These are phyloP conservation scores for Dioctria rufipes DNA, from an alignment of 2,888 invertebrate species.

Conservation along the genomic window DNA sequence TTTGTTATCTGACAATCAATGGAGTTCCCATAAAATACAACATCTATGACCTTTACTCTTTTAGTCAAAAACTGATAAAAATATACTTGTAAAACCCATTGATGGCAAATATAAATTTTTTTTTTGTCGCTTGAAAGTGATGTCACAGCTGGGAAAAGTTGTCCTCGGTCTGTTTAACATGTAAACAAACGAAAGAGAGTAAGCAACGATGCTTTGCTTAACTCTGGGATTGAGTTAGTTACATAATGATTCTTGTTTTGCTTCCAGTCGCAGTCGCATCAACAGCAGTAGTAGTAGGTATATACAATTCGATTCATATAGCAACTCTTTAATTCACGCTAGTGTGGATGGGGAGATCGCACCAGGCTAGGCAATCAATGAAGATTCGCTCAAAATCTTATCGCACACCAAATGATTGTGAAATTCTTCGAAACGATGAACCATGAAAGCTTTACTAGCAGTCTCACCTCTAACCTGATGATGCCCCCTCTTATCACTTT, in stretches of 20 bases:
- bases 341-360: too few relatives aligned
- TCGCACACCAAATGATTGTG: background rate
- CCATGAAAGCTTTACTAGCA: background rate
- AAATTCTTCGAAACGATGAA: background rate
- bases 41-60: background rate
- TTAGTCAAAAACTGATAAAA: too few relatives aligned
- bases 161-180: conserved; percentile 46
- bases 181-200: background rate
- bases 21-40: background rate
- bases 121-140: conserved; percentile 5
- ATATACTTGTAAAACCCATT: background rate
- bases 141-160: conserved; percentile 44
- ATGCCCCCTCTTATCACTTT: background rate
- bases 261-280: too few relatives aligned
- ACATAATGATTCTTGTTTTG: too few relatives aligned
- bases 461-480: conserved; percentile 27
- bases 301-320: too few relatives aligned
- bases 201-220: background rate
- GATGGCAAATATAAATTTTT: background rate
- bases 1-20: too few relatives aligned
- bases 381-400: background rate
- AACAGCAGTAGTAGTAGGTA: too few relatives aligned
- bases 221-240: too few relatives aligned
- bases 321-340: too few relatives aligned
- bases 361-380: too few relatives aligned